Evolutionary conservation across 2,113 vertebrate species (phyloP).

Genomic region (Arenaria interpres): DNA sequence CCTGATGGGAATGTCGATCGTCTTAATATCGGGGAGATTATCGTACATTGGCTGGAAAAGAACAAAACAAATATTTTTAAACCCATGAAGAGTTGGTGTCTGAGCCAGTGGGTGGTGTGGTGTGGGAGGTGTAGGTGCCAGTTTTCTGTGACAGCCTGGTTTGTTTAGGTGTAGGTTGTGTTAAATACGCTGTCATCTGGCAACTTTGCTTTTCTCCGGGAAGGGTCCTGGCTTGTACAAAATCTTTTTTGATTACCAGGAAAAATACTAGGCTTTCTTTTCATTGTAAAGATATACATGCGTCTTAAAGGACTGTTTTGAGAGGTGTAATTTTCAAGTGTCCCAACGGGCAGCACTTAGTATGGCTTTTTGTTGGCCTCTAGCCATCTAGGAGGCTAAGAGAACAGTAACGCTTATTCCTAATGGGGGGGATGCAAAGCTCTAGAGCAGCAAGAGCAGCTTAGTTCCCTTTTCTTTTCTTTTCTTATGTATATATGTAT

Average conservation of each 20-base stretch:
- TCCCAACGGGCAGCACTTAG: background rate
- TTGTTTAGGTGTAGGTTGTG: background rate
- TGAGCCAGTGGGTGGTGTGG: background rate
- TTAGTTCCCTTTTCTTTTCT: background rate
- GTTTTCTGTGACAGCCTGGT: background rate
- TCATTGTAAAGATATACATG: background rate
- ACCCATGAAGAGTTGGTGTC: background rate
- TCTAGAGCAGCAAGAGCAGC: background rate
- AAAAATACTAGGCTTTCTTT: background rate
- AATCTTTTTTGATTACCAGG: background rate
- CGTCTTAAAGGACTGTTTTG: background rate
- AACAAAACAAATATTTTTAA: background rate
- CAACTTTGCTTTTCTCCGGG: background rate
- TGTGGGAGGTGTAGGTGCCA: background rate
- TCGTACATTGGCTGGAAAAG: background rate
- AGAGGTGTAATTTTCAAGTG: background rate
- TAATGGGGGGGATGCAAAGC: accelerated
- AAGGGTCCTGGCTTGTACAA: background rate
- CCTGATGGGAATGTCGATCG: background rate
- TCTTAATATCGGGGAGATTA: background rate
- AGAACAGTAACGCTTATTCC: background rate
- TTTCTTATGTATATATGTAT: background rate
- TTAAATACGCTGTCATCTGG: background rate
- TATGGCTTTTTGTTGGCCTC: background rate
- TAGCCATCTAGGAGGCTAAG: background rate